Base-by-base conservation (phyloP, 1,140 invertebrate genomes). In the Sarcophaga peregrina region DNA sequence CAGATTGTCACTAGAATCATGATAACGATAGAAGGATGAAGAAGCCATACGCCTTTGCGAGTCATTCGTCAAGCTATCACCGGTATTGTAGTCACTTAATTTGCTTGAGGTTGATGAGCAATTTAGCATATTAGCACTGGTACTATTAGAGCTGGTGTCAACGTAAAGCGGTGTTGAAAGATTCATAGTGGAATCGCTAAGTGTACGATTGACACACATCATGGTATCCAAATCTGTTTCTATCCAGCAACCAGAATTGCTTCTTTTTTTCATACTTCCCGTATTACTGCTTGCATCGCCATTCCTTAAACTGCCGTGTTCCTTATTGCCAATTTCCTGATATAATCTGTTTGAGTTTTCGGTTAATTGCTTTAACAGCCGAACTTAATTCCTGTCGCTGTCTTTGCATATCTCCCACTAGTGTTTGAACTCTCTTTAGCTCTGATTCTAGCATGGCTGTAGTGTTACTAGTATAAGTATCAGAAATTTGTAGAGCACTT, bases 181-280 rank as follows among this genome's bases (percentile, higher is more conserved):
- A 81, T 90, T 90, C n/a, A 88, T 46, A 0, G 85, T 85, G 4
- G 89, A 90, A 52, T 90, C 87, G 46, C 84, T 87, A 7, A 88
- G 7, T 83, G 86, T 85, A 83, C 85, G 80, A 85, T 87, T 85
- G 48, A 85, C 78, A 50, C 85, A 80, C 84, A 87, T 92, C 83
- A 95, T 94, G 0, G 95, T 94, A 88, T 98, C 97, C 48, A 98
- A 88, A 91, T 98, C 97, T 1, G 96, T 98, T 91, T 98, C 96
- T n/a, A 95, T 91, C 95, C 97, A 98, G 11, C 94, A 93, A 45
- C 91, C 91, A 80, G 91, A 83, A 85, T 90, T 83, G 82, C 88
- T 88, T 17, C 91, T 90, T 82, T 92, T 92, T 85, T 92, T 92
- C 3, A 88, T 84, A 20, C 86, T 86, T 45, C 91, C 87, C 15